These are phyloP conservation scores for Troides oblongomaculatus DNA, from an alignment of 2,888 invertebrate species.

Conservation along the genomic window DNA sequence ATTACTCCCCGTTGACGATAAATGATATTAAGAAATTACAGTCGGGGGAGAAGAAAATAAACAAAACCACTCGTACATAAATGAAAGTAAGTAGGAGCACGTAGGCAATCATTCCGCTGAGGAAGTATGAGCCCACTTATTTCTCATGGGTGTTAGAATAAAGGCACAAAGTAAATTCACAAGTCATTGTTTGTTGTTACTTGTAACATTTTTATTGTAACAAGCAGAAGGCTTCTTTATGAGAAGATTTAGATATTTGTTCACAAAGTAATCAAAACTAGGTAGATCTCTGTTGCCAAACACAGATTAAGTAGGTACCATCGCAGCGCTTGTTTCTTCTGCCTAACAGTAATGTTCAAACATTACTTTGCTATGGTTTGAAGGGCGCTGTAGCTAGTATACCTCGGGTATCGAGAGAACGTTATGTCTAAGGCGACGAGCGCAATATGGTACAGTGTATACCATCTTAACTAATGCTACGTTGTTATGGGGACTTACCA, in stretches of 20 bases:
- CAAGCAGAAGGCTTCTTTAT: neutral
- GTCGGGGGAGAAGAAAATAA: slow-evolving; percentile 67
- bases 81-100: slow-evolving; percentile 70
- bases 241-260: neutral
- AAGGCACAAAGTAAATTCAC: slow-evolving; percentile 27
- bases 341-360: no score
- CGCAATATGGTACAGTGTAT: no score
- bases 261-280: neutral
- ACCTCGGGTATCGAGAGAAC: no score
- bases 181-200: slow-evolving; percentile 16
- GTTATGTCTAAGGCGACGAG: no score
- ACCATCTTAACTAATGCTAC: no score
- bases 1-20: slow-evolving; percentile 67
- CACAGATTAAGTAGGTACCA: no score
- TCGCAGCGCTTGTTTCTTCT: no score
- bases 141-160: slow-evolving; percentile 43
- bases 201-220: slow-evolving; percentile 13
- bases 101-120: slow-evolving; percentile 79
- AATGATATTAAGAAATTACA: slow-evolving; percentile 75
- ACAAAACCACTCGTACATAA: slow-evolving; percentile 73
- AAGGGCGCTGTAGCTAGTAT: no score
- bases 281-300: no score
- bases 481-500: no score
- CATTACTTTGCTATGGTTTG: no score
- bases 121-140: slow-evolving; percentile 72